These are phyloP conservation scores for Laticauda colubrina DNA, from an alignment of 2,113 vertebrate species.

Conservation along the genomic window DNA sequence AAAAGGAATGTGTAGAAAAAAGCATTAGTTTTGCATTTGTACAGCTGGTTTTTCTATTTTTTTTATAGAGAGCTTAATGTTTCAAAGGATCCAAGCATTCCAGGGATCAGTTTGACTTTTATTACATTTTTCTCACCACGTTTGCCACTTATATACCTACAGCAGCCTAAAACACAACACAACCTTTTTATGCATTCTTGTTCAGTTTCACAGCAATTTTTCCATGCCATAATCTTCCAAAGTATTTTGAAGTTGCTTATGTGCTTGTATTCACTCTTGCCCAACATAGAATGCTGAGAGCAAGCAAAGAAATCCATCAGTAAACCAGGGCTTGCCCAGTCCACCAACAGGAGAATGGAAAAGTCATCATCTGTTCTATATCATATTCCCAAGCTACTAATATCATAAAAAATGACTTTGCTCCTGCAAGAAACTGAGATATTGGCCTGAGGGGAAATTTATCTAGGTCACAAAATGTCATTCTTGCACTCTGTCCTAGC, in stretches of 20 bases:
- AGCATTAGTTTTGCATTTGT: background rate
- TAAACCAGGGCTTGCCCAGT: background rate
- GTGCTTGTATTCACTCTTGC: background rate
- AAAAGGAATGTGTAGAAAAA: background rate
- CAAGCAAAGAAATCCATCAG: background rate
- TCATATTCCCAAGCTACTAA: background rate
- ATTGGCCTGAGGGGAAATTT: background rate
- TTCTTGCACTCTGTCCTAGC: background rate
- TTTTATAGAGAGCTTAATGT: background rate
- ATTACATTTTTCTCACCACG: background rate
- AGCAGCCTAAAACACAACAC: background rate
- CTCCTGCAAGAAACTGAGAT: background rate
- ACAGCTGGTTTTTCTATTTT: background rate
- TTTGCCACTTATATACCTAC: background rate
- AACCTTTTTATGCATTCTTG: background rate
- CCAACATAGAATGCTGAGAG: background rate
- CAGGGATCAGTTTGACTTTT: background rate
- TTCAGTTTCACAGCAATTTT: background rate
- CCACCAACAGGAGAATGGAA: background rate
- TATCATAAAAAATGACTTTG: background rate
- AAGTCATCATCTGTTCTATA: background rate
- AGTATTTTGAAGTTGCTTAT: background rate
- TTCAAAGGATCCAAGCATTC: background rate
- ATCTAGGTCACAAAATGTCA: background rate
- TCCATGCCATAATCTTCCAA: background rate